Conservation (phyloP, 2,888 invertebrate species). For the Orchesellides sinensis region DNA sequence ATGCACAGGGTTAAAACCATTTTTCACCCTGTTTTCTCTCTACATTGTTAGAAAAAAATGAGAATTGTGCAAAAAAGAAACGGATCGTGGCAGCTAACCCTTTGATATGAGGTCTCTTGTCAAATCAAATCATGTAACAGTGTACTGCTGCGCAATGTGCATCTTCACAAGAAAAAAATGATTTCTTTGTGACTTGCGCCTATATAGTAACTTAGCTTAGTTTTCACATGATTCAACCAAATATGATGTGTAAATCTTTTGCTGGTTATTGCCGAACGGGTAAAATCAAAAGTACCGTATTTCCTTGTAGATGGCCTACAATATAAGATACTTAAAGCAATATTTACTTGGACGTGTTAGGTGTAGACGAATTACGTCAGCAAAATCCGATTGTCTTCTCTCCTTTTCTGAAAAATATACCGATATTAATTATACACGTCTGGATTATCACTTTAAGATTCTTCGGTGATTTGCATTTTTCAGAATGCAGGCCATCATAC, state of each 20-base stretch:
- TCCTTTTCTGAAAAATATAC: too few relatives aligned
- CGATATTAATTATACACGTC: too few relatives aligned
- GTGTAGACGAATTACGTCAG: too few relatives aligned
- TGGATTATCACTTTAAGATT: too few relatives aligned
- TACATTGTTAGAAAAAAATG: conserved; percentile 10
- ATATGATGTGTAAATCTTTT: conserved; percentile 21
- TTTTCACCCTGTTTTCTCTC: conserved; percentile 2
- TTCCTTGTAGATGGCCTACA: conserved; percentile 7
- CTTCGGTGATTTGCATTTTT: too few relatives aligned
- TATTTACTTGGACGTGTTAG: too few relatives aligned
- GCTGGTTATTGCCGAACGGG: conserved; percentile 39
- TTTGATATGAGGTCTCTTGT: conserved; percentile 32
- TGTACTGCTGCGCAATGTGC: neutral
- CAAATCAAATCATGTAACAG: conserved; percentile 24
- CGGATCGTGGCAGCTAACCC: conserved; percentile 27
- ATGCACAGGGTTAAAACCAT: conserved; percentile 34
- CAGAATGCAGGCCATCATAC: neutral
- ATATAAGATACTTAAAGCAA: too few relatives aligned
- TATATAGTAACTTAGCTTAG: neutral
- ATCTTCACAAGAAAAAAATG: conserved; percentile 4
- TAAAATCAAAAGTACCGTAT: conserved; percentile 41
- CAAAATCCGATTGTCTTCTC: too few relatives aligned
- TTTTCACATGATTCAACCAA: conserved; percentile 21
- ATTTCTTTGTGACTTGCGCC: conserved; percentile 24
- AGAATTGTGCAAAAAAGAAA: conserved; percentile 11